phyloP scores from a whole-genome alignment of 1,140 invertebrate species.

The Ceratina calcarata region DNA sequence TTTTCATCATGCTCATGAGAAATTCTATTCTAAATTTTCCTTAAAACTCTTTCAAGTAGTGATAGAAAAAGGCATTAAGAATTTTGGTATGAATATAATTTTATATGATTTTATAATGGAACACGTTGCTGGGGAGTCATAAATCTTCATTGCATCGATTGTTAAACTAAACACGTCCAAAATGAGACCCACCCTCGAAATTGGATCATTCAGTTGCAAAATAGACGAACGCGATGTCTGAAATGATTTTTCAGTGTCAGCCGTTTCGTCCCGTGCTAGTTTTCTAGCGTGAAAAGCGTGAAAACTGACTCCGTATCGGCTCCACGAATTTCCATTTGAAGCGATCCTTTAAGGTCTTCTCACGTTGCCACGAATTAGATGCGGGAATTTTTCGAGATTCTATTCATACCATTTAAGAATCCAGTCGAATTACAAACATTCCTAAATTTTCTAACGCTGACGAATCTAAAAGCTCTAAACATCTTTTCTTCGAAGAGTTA shows the following conservation, averaged over 20 bases:
- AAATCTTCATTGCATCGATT: constrained; percentile 69
- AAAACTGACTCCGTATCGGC: constrained; percentile 18
- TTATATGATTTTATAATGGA: too few relatives aligned
- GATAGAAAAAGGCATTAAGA: too few relatives aligned
- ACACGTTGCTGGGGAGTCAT: constrained; percentile 38
- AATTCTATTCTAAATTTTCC: too few relatives aligned
- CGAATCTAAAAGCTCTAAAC: neutral
- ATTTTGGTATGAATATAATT: too few relatives aligned
- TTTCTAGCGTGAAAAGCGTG: constrained; percentile 49
- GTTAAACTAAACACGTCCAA: constrained; percentile 44
- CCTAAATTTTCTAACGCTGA: too few relatives aligned
- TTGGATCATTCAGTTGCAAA: constrained; percentile 66
- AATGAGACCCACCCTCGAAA: constrained; percentile 40
- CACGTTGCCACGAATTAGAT: constrained; percentile 31
- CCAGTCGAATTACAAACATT: constrained; percentile 12
- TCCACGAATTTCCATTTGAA: constrained; percentile 60
- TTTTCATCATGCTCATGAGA: neutral
- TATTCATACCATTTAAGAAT: neutral
- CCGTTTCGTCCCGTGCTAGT: neutral
- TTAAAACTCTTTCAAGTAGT: too few relatives aligned
- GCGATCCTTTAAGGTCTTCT: constrained; percentile 14
- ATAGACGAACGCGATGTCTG: constrained; percentile 9
- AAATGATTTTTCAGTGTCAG: constrained; percentile 55
- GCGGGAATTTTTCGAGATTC: constrained; percentile 14
- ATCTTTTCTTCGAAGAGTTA: neutral